Conservation (phyloP, 2,113 vertebrate genomes). For the Bos taurus region DNA sequence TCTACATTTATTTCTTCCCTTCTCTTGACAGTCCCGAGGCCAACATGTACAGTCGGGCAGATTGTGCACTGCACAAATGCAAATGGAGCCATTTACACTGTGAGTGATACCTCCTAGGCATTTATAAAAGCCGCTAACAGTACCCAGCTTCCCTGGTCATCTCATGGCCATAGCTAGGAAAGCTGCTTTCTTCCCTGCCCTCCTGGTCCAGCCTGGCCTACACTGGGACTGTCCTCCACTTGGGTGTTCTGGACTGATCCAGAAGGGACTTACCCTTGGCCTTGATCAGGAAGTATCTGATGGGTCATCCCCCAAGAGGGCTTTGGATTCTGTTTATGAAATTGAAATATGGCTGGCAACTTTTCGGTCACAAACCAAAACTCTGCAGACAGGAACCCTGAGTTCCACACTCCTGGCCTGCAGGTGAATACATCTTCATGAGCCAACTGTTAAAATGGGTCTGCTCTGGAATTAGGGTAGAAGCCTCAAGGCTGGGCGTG, state of each 20-base stretch:
- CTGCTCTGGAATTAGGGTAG: not conserved
- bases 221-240: not conserved
- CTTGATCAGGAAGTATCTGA: not conserved
- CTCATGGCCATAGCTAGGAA: not conserved
- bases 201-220: not conserved
- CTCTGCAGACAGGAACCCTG: not conserved
- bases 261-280: not conserved
- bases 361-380: not conserved
- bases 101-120: not conserved
- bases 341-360: not conserved
- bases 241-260: conserved; percentile 36
- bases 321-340: not conserved
- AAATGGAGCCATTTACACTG: not conserved
- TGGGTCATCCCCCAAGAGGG: not conserved
- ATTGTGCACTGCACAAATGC: not conserved
- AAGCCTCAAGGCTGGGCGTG: not conserved
- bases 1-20: not conserved
- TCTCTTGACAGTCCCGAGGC: not conserved
- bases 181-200: not conserved
- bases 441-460: not conserved
- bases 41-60: not conserved
- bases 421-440: not conserved
- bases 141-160: not conserved
- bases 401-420: not conserved
- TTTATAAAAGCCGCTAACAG: not conserved